Conservation (phyloP, 2,113 vertebrate genomes). For the Galemys pyrenaicus region DNA sequence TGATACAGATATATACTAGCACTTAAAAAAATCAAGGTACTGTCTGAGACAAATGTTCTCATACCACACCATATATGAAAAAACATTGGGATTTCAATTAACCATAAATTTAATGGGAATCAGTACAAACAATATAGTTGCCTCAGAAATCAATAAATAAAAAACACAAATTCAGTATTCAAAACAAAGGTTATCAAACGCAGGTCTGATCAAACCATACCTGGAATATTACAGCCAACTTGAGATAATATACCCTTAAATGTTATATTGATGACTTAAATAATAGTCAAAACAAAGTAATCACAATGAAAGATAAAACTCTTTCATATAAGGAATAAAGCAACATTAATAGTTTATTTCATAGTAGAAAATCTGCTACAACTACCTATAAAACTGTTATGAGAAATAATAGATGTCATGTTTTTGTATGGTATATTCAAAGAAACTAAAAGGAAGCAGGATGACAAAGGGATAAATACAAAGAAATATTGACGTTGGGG, state of each 20-base stretch:
- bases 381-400: conserved; percentile 21
- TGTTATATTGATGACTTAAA: neutral
- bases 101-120: neutral
- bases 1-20: neutral
- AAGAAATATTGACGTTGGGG: neutral
- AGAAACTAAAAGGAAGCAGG: neutral
- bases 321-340: conserved; percentile 3
- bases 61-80: neutral
- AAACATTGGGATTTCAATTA: neutral
- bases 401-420: neutral
- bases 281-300: neutral
- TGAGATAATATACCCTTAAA: neutral
- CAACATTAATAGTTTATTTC: neutral
- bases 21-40: conserved; percentile 32
- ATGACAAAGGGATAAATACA: neutral
- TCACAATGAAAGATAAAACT: neutral
- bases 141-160: neutral
- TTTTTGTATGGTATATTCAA: neutral
- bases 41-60: neutral
- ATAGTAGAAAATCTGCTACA: neutral
- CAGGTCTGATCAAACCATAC: neutral
- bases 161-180: conserved; percentile 4
- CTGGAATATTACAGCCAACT: neutral
- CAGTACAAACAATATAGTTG: neutral
- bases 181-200: neutral